Evolutionary conservation across 2,113 vertebrate species (phyloP).

Genomic region (Anguilla rostrata): DNA sequence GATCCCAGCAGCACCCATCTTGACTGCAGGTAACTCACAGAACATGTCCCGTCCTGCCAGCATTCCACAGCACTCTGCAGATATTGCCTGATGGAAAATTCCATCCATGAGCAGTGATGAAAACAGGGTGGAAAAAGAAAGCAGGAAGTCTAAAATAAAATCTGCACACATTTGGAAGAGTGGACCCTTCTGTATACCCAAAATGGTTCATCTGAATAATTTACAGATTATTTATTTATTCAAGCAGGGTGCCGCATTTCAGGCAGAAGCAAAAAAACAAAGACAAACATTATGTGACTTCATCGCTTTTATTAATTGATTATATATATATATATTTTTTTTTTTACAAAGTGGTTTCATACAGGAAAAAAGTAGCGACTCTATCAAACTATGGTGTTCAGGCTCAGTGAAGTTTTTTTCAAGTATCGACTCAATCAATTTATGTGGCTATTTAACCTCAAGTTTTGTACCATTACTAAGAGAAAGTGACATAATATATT

Average conservation of each 20-base stretch:
- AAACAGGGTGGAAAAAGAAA: neutral
- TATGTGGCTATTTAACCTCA: neutral
- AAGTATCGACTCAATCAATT: neutral
- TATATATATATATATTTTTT: no score
- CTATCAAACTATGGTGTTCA: neutral
- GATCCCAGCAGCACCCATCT: neutral
- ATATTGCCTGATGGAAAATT: slow-evolving; percentile 61
- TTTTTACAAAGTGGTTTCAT: no score
- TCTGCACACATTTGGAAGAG: neutral
- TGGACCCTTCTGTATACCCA: neutral
- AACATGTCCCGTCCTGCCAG: slow-evolving; percentile 63
- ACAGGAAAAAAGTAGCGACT: neutral
- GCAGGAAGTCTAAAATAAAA: neutral
- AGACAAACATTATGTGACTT: no score
- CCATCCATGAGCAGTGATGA: slow-evolving; percentile 30
- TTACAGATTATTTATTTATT: neutral
- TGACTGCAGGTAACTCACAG: slow-evolving; percentile 25
- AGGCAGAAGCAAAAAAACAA: no score
- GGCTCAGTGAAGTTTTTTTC: neutral
- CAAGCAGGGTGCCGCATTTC: neutral
- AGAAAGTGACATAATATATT: neutral
- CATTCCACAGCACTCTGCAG: slow-evolving; percentile 59
- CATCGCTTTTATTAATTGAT: no score
- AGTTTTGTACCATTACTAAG: neutral
- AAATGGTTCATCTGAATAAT: neutral